These are phyloP conservation scores for Aromia moschata DNA, from an alignment of 2,888 invertebrate species.

Conservation along the genomic window DNA sequence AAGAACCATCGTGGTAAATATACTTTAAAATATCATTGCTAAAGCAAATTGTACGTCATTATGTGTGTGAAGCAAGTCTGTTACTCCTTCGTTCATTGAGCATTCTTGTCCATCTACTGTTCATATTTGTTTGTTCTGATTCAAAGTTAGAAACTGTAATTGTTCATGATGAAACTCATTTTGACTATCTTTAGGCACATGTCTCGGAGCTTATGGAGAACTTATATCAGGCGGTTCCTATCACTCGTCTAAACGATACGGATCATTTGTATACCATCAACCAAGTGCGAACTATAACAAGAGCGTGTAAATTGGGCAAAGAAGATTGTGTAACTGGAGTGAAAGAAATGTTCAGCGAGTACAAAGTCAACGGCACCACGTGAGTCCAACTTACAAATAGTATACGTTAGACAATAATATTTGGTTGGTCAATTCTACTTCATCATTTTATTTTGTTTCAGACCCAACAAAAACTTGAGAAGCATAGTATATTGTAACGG, in stretches of 20 bases:
- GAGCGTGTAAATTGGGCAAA: slow-evolving; percentile 72
- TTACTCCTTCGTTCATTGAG: no score
- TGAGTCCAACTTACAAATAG: no score
- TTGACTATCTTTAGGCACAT: slow-evolving; percentile 36
- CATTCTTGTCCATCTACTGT: no score
- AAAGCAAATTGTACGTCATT: no score
- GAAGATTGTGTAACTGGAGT: slow-evolving; percentile 67
- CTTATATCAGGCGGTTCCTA: slow-evolving; percentile 34
- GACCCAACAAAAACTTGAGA: slow-evolving; percentile 73
- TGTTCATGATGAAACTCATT: no score
- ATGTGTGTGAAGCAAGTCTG: no score
- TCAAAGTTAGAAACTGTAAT: no score
- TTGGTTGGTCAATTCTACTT: no score
- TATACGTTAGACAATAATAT: no score
- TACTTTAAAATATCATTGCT: no score
- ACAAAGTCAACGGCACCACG: slow-evolving; percentile 10
- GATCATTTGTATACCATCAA: slow-evolving; percentile 68
- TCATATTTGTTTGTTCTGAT: no score
- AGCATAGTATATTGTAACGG: slow-evolving; percentile 80
- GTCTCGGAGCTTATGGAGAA: slow-evolving; percentile 29
- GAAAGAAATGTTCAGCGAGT: slow-evolving; percentile 52
- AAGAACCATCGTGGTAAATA: slow-evolving; percentile 7
- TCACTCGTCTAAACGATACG: slow-evolving; percentile 36
- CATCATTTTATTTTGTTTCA: no score
- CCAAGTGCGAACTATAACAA: slow-evolving; percentile 68